Percentiles rank a stretch among this genome's conserved stretches.
These are phyloP conservation scores for Hydrolagus colliei DNA, from an alignment of 2,797 vertebrate genomes.

Conservation along the genomic window DNA sequence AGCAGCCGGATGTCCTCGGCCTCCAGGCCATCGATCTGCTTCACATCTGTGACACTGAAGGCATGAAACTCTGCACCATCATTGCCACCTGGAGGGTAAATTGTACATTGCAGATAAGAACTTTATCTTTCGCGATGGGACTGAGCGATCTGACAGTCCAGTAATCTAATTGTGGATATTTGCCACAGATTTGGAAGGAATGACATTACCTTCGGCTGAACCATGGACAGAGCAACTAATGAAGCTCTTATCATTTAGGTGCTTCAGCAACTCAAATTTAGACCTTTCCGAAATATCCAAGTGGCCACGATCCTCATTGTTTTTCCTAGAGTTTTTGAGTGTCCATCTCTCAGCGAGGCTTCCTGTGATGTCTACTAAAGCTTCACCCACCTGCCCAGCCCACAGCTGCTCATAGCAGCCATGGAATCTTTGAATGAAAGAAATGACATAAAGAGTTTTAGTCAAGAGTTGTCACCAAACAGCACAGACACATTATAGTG, in stretches of 20 bases:
- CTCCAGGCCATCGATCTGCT: slow-evolving; percentile 47
- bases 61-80: slow-evolving; percentile 81
- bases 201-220: slow-evolving; percentile 60
- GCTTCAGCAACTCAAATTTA: slow-evolving; percentile 62
- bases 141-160: background rate
- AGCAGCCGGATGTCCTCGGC: slow-evolving; percentile 62
- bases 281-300: slow-evolving; percentile 48
- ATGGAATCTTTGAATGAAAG: slow-evolving; percentile 58
- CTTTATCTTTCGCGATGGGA: background rate
- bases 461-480: background rate
- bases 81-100: slow-evolving; percentile 49
- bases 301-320: slow-evolving; percentile 40
- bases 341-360: slow-evolving; percentile 80
- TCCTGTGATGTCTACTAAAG: slow-evolving; percentile 83
- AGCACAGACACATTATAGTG: background rate
- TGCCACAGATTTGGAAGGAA: background rate
- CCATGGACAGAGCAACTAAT: slow-evolving; percentile 81
- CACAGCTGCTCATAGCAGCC: slow-evolving; percentile 85
- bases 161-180: background rate
- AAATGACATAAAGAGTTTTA: background rate
- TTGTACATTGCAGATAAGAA: background rate
- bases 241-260: slow-evolving; percentile 67
- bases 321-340: slow-evolving; percentile 47
- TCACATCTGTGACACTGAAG: slow-evolving; percentile 73
- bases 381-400: slow-evolving; percentile 91